Percentiles rank a stretch among this genome's conserved stretches.
Evolutionary conservation across 1,140 invertebrate genomes (phyloP).

Genomic region (Solen grandis): DNA sequence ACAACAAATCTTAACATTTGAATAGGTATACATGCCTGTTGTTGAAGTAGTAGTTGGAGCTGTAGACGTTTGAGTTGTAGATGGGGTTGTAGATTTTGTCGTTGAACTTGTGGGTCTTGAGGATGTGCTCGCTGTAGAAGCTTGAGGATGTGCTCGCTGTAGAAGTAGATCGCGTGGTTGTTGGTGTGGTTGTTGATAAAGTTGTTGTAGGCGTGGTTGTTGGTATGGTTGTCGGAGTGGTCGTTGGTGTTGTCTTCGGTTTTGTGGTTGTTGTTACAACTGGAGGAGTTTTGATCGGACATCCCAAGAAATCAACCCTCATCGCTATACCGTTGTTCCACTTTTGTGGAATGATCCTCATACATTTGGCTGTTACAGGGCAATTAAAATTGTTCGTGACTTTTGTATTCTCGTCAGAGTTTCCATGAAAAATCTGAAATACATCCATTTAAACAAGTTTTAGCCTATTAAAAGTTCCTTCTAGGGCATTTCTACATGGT

Average conservation of each 20-base stretch:
- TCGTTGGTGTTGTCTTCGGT: neutral
- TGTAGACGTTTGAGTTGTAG: neutral
- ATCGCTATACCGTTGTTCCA: conserved; percentile 28
- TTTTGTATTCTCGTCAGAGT: conserved; percentile 21
- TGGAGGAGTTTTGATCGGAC: conserved; percentile 17
- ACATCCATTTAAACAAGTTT: neutral
- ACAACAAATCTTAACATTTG: neutral
- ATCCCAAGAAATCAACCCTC: conserved; percentile 31
- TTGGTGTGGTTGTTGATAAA: conserved; percentile 4
- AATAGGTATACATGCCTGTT: neutral
- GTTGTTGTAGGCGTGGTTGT: conserved; percentile 1
- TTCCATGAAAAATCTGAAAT: conserved; percentile 30
- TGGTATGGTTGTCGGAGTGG: conserved; percentile 11
- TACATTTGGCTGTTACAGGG: conserved; percentile 31
- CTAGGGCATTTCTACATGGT: too few relatives aligned
- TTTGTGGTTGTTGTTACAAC: neutral
- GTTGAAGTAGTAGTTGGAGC: neutral
- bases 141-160: neutral
- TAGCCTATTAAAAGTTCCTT: too few relatives aligned
- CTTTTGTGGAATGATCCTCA: conserved; percentile 5
- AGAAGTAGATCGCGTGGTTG: neutral
- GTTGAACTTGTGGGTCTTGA: conserved; percentile 4
- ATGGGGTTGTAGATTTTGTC: neutral
- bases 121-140: neutral
- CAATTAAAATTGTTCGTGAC: conserved; percentile 22